Conservation (phyloP, 2,797 vertebrate genomes). For the Manis pentadactyla region DNA sequence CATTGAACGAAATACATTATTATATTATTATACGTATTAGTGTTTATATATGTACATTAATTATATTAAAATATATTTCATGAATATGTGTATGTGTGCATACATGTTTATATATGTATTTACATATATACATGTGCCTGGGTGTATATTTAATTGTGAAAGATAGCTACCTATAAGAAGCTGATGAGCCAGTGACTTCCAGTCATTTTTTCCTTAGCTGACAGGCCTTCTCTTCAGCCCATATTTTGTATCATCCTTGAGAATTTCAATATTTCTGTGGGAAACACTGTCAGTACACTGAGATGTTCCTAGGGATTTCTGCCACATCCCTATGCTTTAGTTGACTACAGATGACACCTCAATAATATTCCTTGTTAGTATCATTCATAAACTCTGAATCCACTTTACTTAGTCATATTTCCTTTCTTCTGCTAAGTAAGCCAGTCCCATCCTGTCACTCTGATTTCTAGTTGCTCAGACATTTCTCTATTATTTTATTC, state of each 20-base stretch:
- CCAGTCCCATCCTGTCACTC: background rate
- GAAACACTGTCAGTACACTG: background rate
- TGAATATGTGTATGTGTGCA: background rate
- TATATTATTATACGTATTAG: background rate
- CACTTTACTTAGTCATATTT: background rate
- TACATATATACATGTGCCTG: background rate
- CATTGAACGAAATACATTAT: background rate
- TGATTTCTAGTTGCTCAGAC: background rate
- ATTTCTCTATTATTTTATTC: background rate
- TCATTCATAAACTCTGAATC: background rate
- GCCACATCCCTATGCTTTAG: rapidly evolving
- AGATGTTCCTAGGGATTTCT: background rate
- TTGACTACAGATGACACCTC: background rate
- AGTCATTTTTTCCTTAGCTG: background rate
- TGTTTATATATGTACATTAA: background rate
- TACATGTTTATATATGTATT: background rate
- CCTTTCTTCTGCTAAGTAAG: background rate
- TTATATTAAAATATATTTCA: background rate
- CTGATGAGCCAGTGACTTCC: background rate
- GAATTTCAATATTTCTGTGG: background rate
- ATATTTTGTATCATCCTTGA: background rate
- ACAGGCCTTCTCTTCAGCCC: background rate
- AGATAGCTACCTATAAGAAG: background rate
- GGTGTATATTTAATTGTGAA: background rate
- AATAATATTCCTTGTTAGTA: rapidly evolving